Conservation (phyloP, 2,113 vertebrate genomes). For the Macquaria australasica region DNA sequence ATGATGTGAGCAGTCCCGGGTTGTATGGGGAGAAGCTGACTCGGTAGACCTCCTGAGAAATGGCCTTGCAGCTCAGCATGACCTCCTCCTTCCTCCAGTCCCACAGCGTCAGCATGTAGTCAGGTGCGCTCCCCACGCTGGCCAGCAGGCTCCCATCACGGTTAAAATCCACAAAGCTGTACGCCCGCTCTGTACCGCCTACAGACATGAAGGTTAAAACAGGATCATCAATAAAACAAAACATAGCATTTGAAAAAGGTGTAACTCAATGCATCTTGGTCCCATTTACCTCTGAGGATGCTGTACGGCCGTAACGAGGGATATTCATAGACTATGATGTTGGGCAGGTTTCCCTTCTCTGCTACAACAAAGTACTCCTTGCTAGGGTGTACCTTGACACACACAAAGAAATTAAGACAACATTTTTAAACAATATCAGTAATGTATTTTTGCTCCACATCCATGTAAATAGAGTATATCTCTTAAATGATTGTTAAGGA, state of each 20-base stretch:
- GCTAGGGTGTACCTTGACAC: slow-evolving; percentile 87
- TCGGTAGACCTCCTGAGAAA: slow-evolving; percentile 92
- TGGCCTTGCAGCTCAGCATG: slow-evolving; percentile 89
- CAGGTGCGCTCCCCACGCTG: slow-evolving; percentile 89
- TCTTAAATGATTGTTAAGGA: background rate
- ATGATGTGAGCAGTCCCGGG: slow-evolving; percentile 89
- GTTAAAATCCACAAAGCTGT: slow-evolving; percentile 90
- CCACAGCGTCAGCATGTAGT: slow-evolving; percentile 94
- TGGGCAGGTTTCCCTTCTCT: slow-evolving; percentile 91
- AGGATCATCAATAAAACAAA: background rate
- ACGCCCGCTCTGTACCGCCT: slow-evolving; percentile 90
- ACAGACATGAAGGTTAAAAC: background rate
- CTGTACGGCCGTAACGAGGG: slow-evolving; percentile 88
- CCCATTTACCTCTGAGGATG: slow-evolving; percentile 87
- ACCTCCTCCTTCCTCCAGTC: slow-evolving; percentile 92
- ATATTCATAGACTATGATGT: slow-evolving; percentile 92
- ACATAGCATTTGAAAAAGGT: background rate
- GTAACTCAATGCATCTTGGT: background rate
- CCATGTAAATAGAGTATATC: background rate
- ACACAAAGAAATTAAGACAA: slow-evolving; percentile 39
- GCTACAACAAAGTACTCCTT: slow-evolving; percentile 89
- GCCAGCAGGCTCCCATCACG: slow-evolving; percentile 87
- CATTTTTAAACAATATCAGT: background rate
- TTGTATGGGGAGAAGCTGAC: slow-evolving; percentile 92
- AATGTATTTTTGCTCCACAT: background rate